Conservation (phyloP, 2,888 invertebrate genomes). For the Priocnemis perturbator region DNA sequence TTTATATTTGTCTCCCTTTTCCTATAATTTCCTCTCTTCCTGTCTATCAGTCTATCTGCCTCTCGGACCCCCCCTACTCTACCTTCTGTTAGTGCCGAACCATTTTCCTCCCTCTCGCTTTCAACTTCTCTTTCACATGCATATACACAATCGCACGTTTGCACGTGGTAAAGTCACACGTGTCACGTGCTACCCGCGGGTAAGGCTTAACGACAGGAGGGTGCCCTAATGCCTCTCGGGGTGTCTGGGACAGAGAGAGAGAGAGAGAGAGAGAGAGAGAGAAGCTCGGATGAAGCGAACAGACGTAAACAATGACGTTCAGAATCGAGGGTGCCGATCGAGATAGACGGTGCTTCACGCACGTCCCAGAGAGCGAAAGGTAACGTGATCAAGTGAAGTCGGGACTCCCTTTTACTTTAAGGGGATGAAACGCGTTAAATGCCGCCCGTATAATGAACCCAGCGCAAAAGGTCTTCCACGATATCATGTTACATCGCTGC, state of each 20-base stretch:
- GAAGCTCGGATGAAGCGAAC: slow-evolving; percentile 48
- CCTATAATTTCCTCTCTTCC: slow-evolving; percentile 3
- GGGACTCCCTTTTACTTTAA: background rate
- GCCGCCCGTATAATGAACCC: background rate
- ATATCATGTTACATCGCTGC: no score
- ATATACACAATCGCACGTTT: slow-evolving; percentile 5
- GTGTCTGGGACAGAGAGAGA: slow-evolving; percentile 10
- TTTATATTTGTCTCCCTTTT: slow-evolving; percentile 1
- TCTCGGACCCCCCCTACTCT: background rate
- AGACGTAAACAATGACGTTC: slow-evolving; percentile 65
- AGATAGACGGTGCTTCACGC: background rate
- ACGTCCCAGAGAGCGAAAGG: background rate
- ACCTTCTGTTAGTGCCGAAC: background rate
- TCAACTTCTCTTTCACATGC: background rate
- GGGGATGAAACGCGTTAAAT: background rate
- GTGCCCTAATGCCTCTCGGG: slow-evolving; percentile 39
- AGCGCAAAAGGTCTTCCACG: no score
- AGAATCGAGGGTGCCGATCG: slow-evolving; percentile 35
- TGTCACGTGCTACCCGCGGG: slow-evolving; percentile 31
- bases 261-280: slow-evolving; percentile 31
- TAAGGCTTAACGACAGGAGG: slow-evolving; percentile 33
- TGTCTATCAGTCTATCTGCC: background rate
- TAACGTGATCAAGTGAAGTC: background rate
- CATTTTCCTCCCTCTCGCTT: background rate
- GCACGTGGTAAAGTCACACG: slow-evolving; percentile 31